Conservation (phyloP, 2,888 invertebrate genomes). For the Hipparchia semele region DNA sequence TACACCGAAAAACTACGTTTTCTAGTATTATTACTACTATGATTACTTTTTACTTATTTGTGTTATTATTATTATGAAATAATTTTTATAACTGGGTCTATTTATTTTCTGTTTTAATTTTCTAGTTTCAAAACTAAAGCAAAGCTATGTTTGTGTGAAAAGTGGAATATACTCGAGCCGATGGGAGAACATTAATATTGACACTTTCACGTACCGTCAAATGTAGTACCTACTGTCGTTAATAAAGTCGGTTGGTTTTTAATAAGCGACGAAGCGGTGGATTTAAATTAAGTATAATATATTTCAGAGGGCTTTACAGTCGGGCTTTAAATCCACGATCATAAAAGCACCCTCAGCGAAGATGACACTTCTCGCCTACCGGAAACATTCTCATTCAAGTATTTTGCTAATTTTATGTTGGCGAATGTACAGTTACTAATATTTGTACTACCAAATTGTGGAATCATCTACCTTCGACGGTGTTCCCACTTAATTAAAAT, state of each 20-base stretch:
- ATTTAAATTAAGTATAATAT: not conserved
- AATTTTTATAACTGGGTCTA: too few species aligned
- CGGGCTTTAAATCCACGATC: not conserved
- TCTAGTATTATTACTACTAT: too few species aligned
- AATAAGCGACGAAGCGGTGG: not conserved
- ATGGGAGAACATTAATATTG: not conserved
- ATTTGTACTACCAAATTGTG: too few species aligned
- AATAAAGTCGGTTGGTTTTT: not conserved
- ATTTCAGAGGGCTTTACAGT: not conserved
- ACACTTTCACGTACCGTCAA: not conserved
- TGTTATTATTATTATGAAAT: too few species aligned
- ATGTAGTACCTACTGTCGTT: not conserved
- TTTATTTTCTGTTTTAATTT: too few species aligned
- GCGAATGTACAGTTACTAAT: not conserved
- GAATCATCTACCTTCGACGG: too few species aligned
- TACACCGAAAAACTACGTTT: too few species aligned
- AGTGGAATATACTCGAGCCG: too few species aligned
- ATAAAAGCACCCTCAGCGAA: not conserved
- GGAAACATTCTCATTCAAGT: not conserved
- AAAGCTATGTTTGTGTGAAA: too few species aligned
- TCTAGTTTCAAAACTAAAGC: too few species aligned
- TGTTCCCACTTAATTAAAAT: too few species aligned
- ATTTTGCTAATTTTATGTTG: constrained; percentile 3
- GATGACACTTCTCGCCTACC: not conserved
- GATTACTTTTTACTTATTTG: too few species aligned